phyloP scores from a whole-genome alignment of 2,113 vertebrate species.

The Chloebia gouldiae region DNA sequence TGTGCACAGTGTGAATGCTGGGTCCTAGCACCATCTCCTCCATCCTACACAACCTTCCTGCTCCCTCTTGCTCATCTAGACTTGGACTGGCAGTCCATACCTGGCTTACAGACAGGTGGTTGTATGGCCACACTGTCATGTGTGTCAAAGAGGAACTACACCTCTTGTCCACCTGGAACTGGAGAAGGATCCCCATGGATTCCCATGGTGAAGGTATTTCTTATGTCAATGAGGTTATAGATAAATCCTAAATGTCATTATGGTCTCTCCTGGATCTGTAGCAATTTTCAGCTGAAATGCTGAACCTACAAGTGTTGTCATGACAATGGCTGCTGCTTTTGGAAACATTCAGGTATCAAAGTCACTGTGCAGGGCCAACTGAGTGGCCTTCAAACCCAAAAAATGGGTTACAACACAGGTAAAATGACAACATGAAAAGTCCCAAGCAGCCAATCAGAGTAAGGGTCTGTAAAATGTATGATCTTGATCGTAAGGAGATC shows the following conservation, averaged over 20 bases:
- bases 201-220: background rate
- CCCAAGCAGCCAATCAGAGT: background rate
- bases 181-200: background rate
- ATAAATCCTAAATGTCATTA: background rate
- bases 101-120: rapidly evolving
- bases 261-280: background rate
- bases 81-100: background rate
- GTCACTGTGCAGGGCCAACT: background rate
- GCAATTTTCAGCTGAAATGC: background rate
- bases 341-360: background rate
- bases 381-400: background rate
- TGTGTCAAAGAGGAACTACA: background rate
- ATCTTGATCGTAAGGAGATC: background rate
- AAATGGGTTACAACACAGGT: background rate
- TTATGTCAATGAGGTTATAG: background rate
- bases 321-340: background rate
- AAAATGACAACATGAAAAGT: background rate
- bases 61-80: background rate
- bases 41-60: background rate
- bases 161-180: background rate
- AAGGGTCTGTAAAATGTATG: background rate
- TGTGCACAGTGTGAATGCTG: background rate
- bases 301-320: background rate
- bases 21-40: background rate
- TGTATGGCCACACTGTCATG: background rate